These are phyloP conservation scores for Cryptus armator DNA, from an alignment of 2,888 invertebrate genomes.

Conservation along the genomic window DNA sequence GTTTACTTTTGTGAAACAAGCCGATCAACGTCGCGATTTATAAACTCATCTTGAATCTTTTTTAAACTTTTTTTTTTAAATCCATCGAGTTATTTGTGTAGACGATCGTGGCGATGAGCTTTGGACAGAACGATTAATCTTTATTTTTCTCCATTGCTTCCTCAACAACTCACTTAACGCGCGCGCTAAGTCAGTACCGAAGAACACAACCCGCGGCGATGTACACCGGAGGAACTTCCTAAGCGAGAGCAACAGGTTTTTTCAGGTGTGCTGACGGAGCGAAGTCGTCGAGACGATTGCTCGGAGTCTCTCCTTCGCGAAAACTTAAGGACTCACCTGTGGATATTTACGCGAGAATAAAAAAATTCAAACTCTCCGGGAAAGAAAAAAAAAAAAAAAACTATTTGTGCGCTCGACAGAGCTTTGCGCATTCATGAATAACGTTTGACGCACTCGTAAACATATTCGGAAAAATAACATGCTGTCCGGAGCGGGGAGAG, in stretches of 20 bases:
- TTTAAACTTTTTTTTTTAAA: background rate
- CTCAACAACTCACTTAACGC: constrained; percentile 44
- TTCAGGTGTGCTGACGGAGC: constrained; percentile 60
- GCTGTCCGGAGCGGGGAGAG: background rate
- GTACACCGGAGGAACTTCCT: constrained; percentile 22
- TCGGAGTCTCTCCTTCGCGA: constrained; percentile 33
- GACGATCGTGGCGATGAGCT: background rate
- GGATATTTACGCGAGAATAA: constrained; percentile 46
- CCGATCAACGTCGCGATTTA: background rate
- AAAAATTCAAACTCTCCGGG: constrained; percentile 28
- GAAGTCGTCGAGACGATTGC: constrained; percentile 12
- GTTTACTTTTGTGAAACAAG: background rate
- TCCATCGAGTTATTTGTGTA: too few relatives aligned
- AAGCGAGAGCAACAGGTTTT: constrained; percentile 67
- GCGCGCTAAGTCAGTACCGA: constrained; percentile 35
- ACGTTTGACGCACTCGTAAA: constrained; percentile 48
- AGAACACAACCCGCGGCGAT: constrained; percentile 10
- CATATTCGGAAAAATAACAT: constrained; percentile 38
- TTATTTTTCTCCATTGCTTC: too few relatives aligned
- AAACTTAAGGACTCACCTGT: constrained; percentile 62
- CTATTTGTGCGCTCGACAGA: background rate
- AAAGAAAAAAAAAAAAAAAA: background rate
- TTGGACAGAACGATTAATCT: too few relatives aligned
- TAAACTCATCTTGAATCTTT: background rate
- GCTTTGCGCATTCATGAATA: constrained; percentile 15